Evolutionary conservation across 2,797 vertebrate species (phyloP).

Genomic region (Chelon auratus): DNA sequence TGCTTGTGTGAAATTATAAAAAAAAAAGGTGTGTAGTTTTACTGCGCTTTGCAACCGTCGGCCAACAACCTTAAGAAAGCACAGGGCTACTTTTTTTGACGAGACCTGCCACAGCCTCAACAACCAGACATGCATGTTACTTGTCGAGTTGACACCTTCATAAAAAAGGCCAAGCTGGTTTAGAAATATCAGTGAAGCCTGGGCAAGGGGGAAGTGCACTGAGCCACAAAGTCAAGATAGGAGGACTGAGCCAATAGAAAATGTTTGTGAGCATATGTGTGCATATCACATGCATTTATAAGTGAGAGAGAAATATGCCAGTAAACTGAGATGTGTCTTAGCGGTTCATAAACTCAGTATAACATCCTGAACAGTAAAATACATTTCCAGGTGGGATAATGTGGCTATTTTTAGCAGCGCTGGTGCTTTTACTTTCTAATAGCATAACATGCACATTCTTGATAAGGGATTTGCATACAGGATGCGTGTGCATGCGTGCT

Average conservation of each 20-base stretch:
- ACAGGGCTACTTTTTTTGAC: neutral
- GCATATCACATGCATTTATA: neutral
- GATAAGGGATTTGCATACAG: constrained; percentile 42
- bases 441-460: neutral
- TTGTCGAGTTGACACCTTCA: neutral
- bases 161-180: neutral
- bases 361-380: neutral
- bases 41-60: neutral
- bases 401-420: constrained; percentile 25
- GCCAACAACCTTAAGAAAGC: neutral
- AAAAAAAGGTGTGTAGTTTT: too few relatives aligned
- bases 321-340: neutral
- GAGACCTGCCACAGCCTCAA: neutral
- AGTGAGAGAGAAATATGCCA: neutral
- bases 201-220: constrained; percentile 58
- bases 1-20: too few relatives aligned
- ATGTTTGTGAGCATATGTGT: neutral
- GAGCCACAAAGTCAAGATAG: constrained; percentile 44
- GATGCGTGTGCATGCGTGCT: neutral
- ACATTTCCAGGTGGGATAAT: neutral
- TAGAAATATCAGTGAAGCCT: neutral
- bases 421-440: neutral
- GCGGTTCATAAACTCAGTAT: neutral
- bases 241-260: neutral
- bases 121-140: neutral